A percentile compares a stretch with the other conserved stretches of the same genome.
phyloP scores from a whole-genome alignment of 2,888 invertebrate species.

The Tricholauxania praeusta region DNA sequence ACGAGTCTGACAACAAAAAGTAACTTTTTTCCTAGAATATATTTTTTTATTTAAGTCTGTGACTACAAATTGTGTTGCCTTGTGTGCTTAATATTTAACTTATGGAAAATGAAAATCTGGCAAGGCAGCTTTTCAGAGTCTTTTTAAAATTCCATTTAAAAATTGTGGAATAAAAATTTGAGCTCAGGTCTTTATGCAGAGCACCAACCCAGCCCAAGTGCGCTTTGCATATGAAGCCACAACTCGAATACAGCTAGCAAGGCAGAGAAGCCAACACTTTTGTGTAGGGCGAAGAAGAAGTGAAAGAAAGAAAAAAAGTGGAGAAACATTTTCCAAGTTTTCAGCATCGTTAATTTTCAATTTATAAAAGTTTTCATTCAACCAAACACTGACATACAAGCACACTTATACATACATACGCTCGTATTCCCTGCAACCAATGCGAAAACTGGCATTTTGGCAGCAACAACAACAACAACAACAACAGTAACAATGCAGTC shows the following conservation, averaged over 20 bases:
- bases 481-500: conserved; percentile 24
- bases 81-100: not conserved
- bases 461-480: conserved; percentile 24
- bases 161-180: conserved; percentile 42
- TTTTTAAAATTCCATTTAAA: conserved; percentile 49
- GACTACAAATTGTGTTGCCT: too few relatives aligned
- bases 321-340: conserved; percentile 45
- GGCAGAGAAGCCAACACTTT: not conserved
- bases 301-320: conserved; percentile 20
- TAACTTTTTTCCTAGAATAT: too few relatives aligned
- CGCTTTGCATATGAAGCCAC: conserved; percentile 38
- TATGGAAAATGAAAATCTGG: conserved; percentile 30
- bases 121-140: conserved; percentile 38
- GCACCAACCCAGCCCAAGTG: not conserved
- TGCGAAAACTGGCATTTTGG: not conserved
- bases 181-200: not conserved
- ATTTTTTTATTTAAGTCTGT: too few relatives aligned
- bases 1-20: too few relatives aligned
- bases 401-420: conserved; percentile 13
- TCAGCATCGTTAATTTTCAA: conserved; percentile 59
- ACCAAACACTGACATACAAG: conserved; percentile 45
- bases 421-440: not conserved
- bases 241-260: not conserved
- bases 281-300: conserved; percentile 2
- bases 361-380: conserved; percentile 55